phyloP scores from a whole-genome alignment of 1,140 invertebrate species.

The Pemphigus obesinymphae region DNA sequence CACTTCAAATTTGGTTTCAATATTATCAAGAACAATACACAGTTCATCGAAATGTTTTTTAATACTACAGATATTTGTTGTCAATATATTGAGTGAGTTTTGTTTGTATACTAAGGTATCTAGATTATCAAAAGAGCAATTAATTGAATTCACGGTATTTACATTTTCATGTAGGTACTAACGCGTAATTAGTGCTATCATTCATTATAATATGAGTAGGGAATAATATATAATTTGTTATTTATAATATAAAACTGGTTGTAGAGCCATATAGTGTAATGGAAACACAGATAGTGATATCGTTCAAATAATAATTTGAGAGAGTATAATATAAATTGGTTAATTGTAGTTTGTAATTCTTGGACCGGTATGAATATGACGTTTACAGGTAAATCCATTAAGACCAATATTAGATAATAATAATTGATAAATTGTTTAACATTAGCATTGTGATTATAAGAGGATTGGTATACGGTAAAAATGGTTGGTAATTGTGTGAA shows the following conservation, averaged over 20 bases:
- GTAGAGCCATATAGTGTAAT: neutral
- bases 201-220: constrained; percentile 5
- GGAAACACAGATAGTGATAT: neutral
- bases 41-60: neutral
- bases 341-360: neutral
- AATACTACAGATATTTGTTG: too few species aligned
- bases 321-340: neutral
- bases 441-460: neutral
- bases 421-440: neutral
- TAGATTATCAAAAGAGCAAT: neutral
- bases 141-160: neutral
- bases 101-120: neutral
- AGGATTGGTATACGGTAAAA: neutral
- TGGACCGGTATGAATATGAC: neutral
- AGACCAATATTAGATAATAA: neutral
- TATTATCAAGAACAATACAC: neutral
- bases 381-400: neutral
- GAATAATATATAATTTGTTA: neutral
- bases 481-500: neutral
- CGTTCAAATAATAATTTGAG: neutral
- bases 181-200: neutral
- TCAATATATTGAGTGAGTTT: neutral
- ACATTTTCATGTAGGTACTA: neutral
- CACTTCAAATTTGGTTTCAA: neutral
- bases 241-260: neutral